Evolutionary conservation across 2,797 vertebrate species (phyloP).

Genomic region (Botia almorhae): DNA sequence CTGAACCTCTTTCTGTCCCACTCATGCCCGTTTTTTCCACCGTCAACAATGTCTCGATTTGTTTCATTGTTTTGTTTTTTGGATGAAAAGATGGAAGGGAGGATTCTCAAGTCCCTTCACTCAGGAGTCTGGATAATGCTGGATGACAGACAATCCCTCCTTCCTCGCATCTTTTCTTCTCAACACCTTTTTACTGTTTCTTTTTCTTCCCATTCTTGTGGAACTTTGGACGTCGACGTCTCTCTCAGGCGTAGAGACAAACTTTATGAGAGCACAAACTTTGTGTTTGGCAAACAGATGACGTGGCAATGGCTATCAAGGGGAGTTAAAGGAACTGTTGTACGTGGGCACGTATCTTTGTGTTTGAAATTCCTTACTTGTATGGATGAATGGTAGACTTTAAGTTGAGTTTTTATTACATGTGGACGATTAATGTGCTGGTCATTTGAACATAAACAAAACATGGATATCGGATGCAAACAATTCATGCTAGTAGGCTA

Average conservation of each 20-base stretch:
- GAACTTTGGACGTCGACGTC: slow-evolving; percentile 31
- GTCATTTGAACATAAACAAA: slow-evolving; percentile 39
- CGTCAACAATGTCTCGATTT: slow-evolving; percentile 6
- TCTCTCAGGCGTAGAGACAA: slow-evolving; percentile 85
- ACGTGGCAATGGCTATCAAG: slow-evolving; percentile 7
- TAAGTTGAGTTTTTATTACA: slow-evolving; percentile 51
- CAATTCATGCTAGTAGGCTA: slow-evolving; percentile 25
- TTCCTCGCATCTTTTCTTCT: slow-evolving; percentile 42
- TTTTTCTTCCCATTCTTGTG: slow-evolving; percentile 24
- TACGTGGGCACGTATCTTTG: slow-evolving; percentile 34
- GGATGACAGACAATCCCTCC: slow-evolving; percentile 49
- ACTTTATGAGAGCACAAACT: slow-evolving; percentile 73
- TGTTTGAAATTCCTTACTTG: background rate
- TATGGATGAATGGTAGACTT: slow-evolving; percentile 63
- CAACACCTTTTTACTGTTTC: slow-evolving; percentile 11
- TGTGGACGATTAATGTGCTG: slow-evolving; percentile 56
- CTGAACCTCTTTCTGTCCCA: slow-evolving; percentile 55
- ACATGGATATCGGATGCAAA: background rate
- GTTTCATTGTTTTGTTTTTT: slow-evolving; percentile 8
- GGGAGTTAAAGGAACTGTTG: slow-evolving; percentile 15
- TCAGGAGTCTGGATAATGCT: slow-evolving; percentile 48
- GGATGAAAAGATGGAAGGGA: slow-evolving; percentile 39
- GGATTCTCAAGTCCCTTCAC: slow-evolving; percentile 39
- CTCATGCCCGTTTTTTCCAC: slow-evolving; percentile 18
- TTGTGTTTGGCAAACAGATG: slow-evolving; percentile 15